Conservation (phyloP, 2,888 invertebrate species). For the Drosophila pseudotakahashii region DNA sequence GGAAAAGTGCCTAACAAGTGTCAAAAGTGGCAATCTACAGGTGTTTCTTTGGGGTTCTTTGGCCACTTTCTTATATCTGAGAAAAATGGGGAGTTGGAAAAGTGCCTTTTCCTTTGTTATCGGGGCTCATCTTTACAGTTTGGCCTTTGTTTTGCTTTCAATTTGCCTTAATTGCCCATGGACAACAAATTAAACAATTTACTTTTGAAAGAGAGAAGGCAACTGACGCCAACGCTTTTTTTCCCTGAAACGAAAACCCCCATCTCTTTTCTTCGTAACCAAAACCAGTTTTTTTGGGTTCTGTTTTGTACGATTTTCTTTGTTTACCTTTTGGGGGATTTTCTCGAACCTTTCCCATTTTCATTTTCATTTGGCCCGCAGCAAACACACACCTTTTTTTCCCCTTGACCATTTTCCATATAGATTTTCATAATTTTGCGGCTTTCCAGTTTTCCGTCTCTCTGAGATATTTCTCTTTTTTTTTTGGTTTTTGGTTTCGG, state of each 20-base stretch:
- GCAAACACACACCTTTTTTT: constrained; percentile 45
- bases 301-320: constrained; percentile 48
- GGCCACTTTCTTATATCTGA: constrained; percentile 2
- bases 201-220: constrained; percentile 13
- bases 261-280: constrained; percentile 43
- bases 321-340: constrained; percentile 51
- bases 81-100: background rate
- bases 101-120: constrained; percentile 28
- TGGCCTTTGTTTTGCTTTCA: constrained; percentile 52
- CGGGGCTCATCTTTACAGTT: constrained; percentile 20
- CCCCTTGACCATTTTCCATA: constrained; percentile 62
- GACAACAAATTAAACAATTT: constrained; percentile 60
- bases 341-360: constrained; percentile 42
- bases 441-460: constrained; percentile 48
- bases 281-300: constrained; percentile 68
- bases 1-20: constrained; percentile 32
- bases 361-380: constrained; percentile 39
- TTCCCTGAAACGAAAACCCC: background rate
- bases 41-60: constrained; percentile 42
- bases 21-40: constrained; percentile 46
- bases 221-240: constrained; percentile 38
- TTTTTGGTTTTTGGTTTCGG: too few species aligned
- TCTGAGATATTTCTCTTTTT: constrained; percentile 1
- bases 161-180: constrained; percentile 62
- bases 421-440: constrained; percentile 68